These are phyloP conservation scores for Quadroppia sp. DNA, from an alignment of 2,888 invertebrate genomes.

Conservation along the genomic window DNA sequence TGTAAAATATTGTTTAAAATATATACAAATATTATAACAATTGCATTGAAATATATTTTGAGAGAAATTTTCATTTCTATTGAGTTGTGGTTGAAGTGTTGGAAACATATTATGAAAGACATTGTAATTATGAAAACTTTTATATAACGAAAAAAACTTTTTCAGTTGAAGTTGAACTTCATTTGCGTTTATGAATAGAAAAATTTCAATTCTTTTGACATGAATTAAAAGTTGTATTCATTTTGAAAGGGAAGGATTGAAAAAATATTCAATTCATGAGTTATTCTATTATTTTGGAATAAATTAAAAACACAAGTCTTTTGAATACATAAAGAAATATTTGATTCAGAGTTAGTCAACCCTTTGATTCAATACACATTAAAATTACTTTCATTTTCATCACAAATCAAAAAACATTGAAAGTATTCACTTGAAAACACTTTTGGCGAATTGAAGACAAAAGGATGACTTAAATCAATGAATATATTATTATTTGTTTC, in stretches of 20 bases:
- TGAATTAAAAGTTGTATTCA: not conserved
- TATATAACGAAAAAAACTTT: conserved; percentile 7
- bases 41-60: not conserved
- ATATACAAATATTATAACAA: not conserved
- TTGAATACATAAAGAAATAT: conserved; percentile 1
- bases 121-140: not conserved
- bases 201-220: not conserved
- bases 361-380: not conserved
- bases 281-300: conserved; percentile 1
- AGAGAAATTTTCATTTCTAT: not conserved
- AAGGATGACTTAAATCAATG: not conserved
- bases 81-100: not conserved
- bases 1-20: too few species aligned
- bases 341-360: conserved; percentile 10
- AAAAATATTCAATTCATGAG: not conserved
- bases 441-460: not conserved
- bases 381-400: not conserved
- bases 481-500: not conserved
- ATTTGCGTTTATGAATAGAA: conserved; percentile 11
- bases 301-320: conserved; percentile 13
- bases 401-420: not conserved
- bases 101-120: not conserved
- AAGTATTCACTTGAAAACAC: conserved; percentile 1
- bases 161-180: not conserved
- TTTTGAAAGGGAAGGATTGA: conserved; percentile 11